Conservation (phyloP, 2,888 invertebrate genomes). For the Oegoconia quadripuncta region DNA sequence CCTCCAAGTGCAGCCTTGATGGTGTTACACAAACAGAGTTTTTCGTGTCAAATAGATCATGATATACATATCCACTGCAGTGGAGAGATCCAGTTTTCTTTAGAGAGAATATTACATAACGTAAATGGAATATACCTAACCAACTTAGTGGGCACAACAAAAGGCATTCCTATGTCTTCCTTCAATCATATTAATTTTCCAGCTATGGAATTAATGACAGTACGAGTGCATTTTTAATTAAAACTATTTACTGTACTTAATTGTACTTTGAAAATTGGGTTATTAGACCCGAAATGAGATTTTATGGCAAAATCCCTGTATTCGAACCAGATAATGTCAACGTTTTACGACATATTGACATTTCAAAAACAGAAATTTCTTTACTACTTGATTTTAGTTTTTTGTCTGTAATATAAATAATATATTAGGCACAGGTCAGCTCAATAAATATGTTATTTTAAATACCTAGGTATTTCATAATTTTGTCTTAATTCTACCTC, state of each 20-base stretch:
- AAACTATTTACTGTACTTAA: background rate
- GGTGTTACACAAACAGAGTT: slow-evolving; percentile 50
- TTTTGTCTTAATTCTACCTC: too few species aligned
- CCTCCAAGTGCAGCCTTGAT: slow-evolving; percentile 44
- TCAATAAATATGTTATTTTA: too few species aligned
- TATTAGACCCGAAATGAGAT: too few species aligned
- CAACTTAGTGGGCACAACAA: slow-evolving; percentile 57
- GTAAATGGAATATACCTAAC: slow-evolving; percentile 47
- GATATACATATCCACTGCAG: slow-evolving; percentile 36
- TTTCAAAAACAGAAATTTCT: too few species aligned
- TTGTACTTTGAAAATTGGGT: too few species aligned
- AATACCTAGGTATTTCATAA: too few species aligned
- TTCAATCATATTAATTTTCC: slow-evolving; percentile 47
- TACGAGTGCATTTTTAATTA: slow-evolving; percentile 46
- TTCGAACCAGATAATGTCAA: too few species aligned
- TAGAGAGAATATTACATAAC: slow-evolving; percentile 50
- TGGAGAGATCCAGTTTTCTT: slow-evolving; percentile 37
- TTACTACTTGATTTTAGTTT: too few species aligned
- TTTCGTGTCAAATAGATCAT: slow-evolving; percentile 45
- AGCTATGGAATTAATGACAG: slow-evolving; percentile 54
- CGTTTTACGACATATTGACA: too few species aligned
- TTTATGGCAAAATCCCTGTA: too few species aligned
- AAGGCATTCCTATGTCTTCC: slow-evolving; percentile 37
- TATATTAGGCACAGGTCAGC: too few species aligned
- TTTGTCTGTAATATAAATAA: too few species aligned